Evolutionary conservation across 2,797 vertebrate genomes (phyloP).

Genomic region (Sphenopsis melanotis): DNA sequence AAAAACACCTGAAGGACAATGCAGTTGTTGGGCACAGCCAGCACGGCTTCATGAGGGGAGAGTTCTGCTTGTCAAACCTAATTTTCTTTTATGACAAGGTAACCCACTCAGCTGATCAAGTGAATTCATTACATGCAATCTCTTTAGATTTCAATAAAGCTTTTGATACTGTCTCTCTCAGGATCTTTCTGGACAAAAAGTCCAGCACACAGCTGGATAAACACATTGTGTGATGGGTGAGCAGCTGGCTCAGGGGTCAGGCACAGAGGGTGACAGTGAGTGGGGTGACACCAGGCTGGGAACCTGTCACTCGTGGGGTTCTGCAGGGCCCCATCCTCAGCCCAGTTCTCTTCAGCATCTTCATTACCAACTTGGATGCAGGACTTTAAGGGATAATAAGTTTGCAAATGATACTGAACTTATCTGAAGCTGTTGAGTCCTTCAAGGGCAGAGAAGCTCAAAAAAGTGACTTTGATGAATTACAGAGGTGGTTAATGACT

Average conservation of each 20-base stretch:
- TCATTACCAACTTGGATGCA: neutral
- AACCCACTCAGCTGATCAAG: neutral
- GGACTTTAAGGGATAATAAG: neutral
- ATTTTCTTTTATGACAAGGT: neutral
- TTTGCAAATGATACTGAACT: neutral
- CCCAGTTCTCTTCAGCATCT: neutral
- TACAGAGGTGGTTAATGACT: neutral
- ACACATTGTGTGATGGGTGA: neutral
- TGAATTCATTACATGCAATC: neutral
- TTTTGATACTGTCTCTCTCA: rapidly evolving
- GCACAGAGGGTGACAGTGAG: too few species aligned
- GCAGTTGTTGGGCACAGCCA: neutral
- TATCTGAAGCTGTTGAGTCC: neutral
- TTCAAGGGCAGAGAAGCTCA: neutral
- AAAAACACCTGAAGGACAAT: neutral
- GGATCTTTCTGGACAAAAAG: neutral
- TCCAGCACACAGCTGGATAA: neutral
- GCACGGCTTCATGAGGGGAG: rapidly evolving
- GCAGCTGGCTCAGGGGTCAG: neutral
- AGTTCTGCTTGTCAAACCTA: neutral
- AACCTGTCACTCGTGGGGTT: neutral
- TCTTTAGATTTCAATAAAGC: neutral
- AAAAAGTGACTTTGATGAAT: neutral
- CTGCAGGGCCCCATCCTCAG: neutral
- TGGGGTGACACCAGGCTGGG: neutral